phyloP scores from a whole-genome alignment of 2,797 vertebrate species.

The Carapus acus region DNA sequence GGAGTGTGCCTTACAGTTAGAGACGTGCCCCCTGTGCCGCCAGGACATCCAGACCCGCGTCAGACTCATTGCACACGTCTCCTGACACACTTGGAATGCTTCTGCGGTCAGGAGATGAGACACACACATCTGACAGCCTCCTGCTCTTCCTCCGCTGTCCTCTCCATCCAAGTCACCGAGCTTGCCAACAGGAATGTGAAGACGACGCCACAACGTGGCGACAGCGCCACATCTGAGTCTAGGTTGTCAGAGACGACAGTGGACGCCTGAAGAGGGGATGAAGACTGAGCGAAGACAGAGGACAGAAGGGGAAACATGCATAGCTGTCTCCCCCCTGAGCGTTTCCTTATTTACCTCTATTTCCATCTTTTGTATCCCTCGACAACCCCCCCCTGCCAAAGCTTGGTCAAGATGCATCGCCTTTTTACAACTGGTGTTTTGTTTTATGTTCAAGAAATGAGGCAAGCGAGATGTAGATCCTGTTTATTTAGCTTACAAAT shows the following conservation, averaged over 20 bases:
- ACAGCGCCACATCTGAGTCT: constrained; percentile 32
- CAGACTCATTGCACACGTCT: constrained; percentile 97
- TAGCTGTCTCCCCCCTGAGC: constrained; percentile 35
- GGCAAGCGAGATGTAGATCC: constrained; percentile 18
- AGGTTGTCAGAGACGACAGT: constrained; percentile 24
- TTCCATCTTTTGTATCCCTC: constrained; percentile 47
- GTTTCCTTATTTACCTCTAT: constrained; percentile 35
- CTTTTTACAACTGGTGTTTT: constrained; percentile 32
- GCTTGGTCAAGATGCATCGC: constrained; percentile 32
- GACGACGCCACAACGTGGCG: constrained; percentile 33
- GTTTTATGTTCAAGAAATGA: constrained; percentile 27
- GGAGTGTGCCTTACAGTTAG: constrained; percentile 99
- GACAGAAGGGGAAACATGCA: constrained; percentile 35
- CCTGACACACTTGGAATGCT: constrained; percentile 79
- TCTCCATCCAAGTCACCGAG: constrained; percentile 39
- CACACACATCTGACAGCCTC: constrained; percentile 34
- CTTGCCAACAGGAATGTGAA: constrained; percentile 38
- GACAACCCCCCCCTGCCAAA: constrained; percentile 36
- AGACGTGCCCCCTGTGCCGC: constrained; percentile 98
- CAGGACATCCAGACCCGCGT: constrained; percentile 96
- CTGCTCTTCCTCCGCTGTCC: too few species aligned
- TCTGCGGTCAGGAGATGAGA: constrained; percentile 44
- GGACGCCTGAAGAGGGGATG: constrained; percentile 11
- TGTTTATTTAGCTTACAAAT: constrained; percentile 12
- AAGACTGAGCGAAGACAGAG: constrained; percentile 23